A percentile compares a stretch with the other conserved stretches of the same genome.
These are phyloP conservation scores for Zaprionus capensis DNA, from an alignment of 1,140 invertebrate species.

Conservation along the genomic window DNA sequence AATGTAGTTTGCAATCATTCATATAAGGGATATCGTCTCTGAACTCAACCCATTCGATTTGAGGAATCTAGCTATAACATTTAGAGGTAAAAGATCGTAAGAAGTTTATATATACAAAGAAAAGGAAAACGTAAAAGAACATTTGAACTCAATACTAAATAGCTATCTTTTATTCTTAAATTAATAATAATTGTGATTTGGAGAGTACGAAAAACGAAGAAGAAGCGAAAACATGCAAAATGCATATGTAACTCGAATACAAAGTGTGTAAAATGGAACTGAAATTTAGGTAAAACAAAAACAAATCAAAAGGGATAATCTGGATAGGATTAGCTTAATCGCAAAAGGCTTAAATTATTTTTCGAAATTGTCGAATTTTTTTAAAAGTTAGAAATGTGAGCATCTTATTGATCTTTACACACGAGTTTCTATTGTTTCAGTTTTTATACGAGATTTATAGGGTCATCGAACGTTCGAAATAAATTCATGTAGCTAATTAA, in stretches of 20 bases:
- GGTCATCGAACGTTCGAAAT: conserved; percentile 4
- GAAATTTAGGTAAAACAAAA: conserved; percentile 72
- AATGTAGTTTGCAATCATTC: conserved; percentile 46
- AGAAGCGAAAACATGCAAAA: conserved; percentile 40
- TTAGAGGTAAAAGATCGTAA: conserved; percentile 60
- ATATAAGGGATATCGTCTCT: conserved; percentile 29
- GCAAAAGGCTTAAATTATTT: conserved; percentile 74
- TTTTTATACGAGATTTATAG: conserved; percentile 53
- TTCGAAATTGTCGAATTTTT: conserved; percentile 69
- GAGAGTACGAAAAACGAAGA: conserved; percentile 69
- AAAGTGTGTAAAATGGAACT: conserved; percentile 74
- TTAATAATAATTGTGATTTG: conserved; percentile 84
- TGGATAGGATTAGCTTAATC: conserved; percentile 31
- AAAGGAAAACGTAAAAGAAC: conserved; percentile 41
- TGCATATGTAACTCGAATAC: conserved; percentile 63
- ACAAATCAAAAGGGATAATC: conserved; percentile 32
- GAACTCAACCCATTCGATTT: conserved; percentile 38
- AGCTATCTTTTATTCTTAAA: conserved; percentile 82
- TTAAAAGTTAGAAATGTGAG: conserved; percentile 46
- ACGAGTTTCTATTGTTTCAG: conserved; percentile 28
- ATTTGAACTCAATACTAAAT: conserved; percentile 46
- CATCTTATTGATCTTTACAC: conserved; percentile 68
- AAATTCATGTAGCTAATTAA: conserved; percentile 21
- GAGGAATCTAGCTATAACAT: conserved; percentile 43
- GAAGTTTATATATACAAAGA: conserved; percentile 67